Base-by-base conservation (phyloP, 2,113 vertebrate genomes). In the Bos indicus region DNA sequence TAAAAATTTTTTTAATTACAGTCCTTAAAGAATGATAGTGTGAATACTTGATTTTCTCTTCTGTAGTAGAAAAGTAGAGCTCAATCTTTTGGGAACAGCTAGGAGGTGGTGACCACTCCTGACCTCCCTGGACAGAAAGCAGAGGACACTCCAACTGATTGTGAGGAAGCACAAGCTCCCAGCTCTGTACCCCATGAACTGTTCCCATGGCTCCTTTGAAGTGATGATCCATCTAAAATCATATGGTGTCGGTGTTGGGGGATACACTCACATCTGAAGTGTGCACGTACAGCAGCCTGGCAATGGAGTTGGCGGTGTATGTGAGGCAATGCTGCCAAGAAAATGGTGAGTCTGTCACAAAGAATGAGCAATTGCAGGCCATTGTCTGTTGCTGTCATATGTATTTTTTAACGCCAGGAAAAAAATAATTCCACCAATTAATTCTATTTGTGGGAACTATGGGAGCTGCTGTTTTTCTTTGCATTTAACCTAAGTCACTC, bases 251-350 rank as follows among this genome's bases (percentile, higher is more conserved):
- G 1, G 77, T 30, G 14, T 1, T 1, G 59, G 54, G 67, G 9
- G 6, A 19, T 16, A 83, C 48, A 30, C 52, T 60, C 17, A 2
- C 26, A 33, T 88, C 88, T 83, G 46, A n/a, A 43, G 26, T 2
- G 1, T 14, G 64, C 33, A 4, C 0, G 12, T 36, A 59, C 1
- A 90, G 62, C 11, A 1, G 64, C 36, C 83, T 8, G 33, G 59
- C 48, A 62, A 88, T 2, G 4, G 51, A 40, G 11, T 10, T 28
- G 11, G n/a, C 85, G 2, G 0, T 23, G 7, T 3, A 16, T 0
- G 17, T 1, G 14, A 54, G 26, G 64, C 83, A 26, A 56, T 2
- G 46, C 87, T 40, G 56, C 84, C 56, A 48, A 60, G 82, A 43
- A 26, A 59, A 59, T 11, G 86, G 67, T 4, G 80, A 36, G 9